Percentiles rank a stretch among this genome's conserved stretches.
Conservation (phyloP, 2,797 vertebrate species). For the Siniperca scherzeri region DNA sequence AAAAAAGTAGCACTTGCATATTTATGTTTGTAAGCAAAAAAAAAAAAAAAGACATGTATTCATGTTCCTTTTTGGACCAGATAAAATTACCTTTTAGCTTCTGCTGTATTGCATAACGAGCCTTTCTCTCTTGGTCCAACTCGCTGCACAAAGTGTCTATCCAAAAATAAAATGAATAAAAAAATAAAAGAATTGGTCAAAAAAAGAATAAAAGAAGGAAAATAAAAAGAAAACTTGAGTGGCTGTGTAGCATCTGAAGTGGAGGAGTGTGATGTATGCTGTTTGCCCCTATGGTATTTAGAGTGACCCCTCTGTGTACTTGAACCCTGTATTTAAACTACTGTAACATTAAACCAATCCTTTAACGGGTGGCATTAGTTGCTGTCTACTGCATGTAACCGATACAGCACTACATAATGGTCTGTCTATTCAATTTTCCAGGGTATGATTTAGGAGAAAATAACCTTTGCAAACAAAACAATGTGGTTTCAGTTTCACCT, state of each 20-base stretch:
- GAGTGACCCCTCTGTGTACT: slow-evolving; percentile 81
- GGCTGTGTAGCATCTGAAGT: slow-evolving; percentile 33
- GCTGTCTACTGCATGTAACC: slow-evolving; percentile 83
- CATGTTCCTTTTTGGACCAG: slow-evolving; percentile 59
- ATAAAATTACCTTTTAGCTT: slow-evolving; percentile 93
- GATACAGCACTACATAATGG: slow-evolving; percentile 81
- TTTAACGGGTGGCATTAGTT: slow-evolving; percentile 79
- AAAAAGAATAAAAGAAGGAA: slow-evolving; percentile 24
- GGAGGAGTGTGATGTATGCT: slow-evolving; percentile 64
- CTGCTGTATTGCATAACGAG: slow-evolving; percentile 95
- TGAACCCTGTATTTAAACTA: slow-evolving; percentile 82
- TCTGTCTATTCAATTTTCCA: slow-evolving; percentile 81
- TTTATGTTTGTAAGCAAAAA: slow-evolving; percentile 59
- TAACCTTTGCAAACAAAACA: slow-evolving; percentile 80
- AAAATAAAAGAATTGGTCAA: slow-evolving; percentile 42
- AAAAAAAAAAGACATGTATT: slow-evolving; percentile 16
- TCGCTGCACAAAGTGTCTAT: slow-evolving; percentile 96
- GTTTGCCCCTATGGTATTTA: slow-evolving; percentile 76
- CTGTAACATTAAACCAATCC: slow-evolving; percentile 81
- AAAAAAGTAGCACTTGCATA: slow-evolving; percentile 86
- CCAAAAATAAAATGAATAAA: slow-evolving; percentile 62
- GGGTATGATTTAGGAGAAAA: slow-evolving; percentile 81
- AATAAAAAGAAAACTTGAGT: slow-evolving; percentile 39
- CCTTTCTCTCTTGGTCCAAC: slow-evolving; percentile 95
- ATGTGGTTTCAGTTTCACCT: slow-evolving; percentile 68